Percentiles rank a stretch among this genome's conserved stretches.
Evolutionary conservation across 2,797 vertebrate genomes (phyloP).

Genomic region (Agapornis canus): DNA sequence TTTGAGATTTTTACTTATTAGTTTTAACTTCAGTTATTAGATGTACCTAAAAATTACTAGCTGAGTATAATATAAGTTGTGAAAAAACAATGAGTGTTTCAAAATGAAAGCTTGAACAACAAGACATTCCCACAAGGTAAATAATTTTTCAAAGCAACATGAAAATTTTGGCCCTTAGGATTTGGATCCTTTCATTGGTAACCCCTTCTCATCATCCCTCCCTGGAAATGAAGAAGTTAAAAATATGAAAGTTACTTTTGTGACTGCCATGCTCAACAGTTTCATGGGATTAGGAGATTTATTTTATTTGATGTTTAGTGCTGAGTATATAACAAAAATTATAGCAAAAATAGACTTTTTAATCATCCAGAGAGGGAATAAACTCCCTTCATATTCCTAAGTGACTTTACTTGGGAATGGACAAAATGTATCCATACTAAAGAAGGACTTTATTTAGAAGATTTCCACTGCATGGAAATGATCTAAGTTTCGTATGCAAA

Average conservation of each 20-base stretch:
- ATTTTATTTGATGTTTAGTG: neutral
- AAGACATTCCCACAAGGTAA: neutral
- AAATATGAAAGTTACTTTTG: neutral
- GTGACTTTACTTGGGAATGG: neutral
- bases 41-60: neutral
- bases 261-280: neutral
- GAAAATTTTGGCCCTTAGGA: accelerated
- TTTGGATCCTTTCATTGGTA: neutral
- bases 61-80: neutral
- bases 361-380: neutral
- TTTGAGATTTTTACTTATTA: neutral
- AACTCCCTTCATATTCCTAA: neutral
- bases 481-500: neutral
- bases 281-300: neutral
- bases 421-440: neutral
- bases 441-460: neutral
- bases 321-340: neutral
- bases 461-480: neutral
- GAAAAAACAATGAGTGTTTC: neutral
- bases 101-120: neutral
- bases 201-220: accelerated
- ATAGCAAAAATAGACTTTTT: neutral
- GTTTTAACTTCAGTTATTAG: neutral
- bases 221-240: neutral
- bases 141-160: neutral